Base-by-base conservation (phyloP, 2,888 invertebrate genomes). In the Stegophylla sp. region DNA sequence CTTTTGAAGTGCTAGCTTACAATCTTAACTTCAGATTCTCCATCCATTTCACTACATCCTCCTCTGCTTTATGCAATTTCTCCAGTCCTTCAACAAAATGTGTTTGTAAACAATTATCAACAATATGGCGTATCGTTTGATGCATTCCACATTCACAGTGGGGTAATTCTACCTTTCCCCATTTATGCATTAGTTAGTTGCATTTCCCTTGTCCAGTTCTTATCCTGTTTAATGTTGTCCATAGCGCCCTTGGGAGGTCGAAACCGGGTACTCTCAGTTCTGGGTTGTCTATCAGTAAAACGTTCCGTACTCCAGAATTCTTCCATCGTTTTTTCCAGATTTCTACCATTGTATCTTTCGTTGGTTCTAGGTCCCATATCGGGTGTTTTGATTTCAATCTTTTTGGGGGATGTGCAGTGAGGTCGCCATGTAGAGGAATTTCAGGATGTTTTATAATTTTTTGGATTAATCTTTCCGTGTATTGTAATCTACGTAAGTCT, bases 181-280 rank as follows among this genome's bases (percentile, higher is more conserved):
- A 23, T 56, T 56, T 23, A 15, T 56, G 23, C 56, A 23, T 56
- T 56, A 20, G 20, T 9, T 56, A 56, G 12, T 56, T 23, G 10
- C 23, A 23, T 23, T 23, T 23, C 1, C 23, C 9, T 12, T 23
- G 56, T 56, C 15, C 10, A 10, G 13, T 23, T 20, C 23, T 26
- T 3, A 15, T 28, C 28, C 15, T 61, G 13, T 61, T 61, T 28
- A 61, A 15, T 26, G 59, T 28, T 28, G 59, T 61, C 59, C 59
- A 61, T 28, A 61, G 4, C 15, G 28, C 15, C 28, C 59, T 61
- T n/a, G 59, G 59, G 7, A 61, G 59, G 13, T 28, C 59, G 15
- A 61, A 61, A 61, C 13, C 59, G 12, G 59, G 28, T 26, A 61
- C n/a, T n/a, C n/a, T n/a, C n/a, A n/a, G n/a, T n/a, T n/a, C n/a